Evolutionary conservation across 2,797 vertebrate genomes (phyloP), one percentile per base, ranked within the genome.

Genomic region (Chaetodon trifasciatus): DNA sequence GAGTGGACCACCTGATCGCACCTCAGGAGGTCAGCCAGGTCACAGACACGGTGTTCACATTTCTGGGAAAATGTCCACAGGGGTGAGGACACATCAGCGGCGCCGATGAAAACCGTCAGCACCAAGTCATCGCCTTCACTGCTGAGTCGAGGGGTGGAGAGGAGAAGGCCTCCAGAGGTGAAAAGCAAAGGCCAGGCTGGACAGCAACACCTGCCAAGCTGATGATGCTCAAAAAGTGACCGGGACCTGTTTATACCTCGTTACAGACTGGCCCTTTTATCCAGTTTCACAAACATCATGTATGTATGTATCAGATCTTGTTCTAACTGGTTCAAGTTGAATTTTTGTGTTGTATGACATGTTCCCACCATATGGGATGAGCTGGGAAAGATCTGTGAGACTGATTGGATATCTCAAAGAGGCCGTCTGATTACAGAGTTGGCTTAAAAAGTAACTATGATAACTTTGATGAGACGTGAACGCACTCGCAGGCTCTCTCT

Each of bases 81-180:
- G 87, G 84, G 53, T 15, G 78, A 81, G 50, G 61, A 82, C 46
- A 80, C 73, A 69, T 82, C 70, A n/a, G 47, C 68, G 21, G 78
- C 1, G 32, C 76, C 60, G 86, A 85, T 79, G 85, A 83, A 81
- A 86, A 63, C 46, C 58, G 37, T 85, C 81, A 80, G 78, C 82
- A 2, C 60, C 15, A 32, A 73, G 74, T 77, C 81, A 71, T 75
- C 72, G 15, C 84, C 84, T 80, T 63, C 44, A 8, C 76, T 24
- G 6, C 16, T 2, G 35, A 75, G 76, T 5, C 1, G 58, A 61
- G 76, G 72, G 69, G 17, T 8, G 37, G 35, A 46, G 72, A 60
- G 64, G 53, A 68, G 56, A 13, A 75, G 56, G 28, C 65, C 75
- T 50, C 37, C 3, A 42, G 79, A 53, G 81, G 55, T 50, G 77